Evolutionary conservation across 2,888 invertebrate species (phyloP).

Genomic region (Andrena marginata): DNA sequence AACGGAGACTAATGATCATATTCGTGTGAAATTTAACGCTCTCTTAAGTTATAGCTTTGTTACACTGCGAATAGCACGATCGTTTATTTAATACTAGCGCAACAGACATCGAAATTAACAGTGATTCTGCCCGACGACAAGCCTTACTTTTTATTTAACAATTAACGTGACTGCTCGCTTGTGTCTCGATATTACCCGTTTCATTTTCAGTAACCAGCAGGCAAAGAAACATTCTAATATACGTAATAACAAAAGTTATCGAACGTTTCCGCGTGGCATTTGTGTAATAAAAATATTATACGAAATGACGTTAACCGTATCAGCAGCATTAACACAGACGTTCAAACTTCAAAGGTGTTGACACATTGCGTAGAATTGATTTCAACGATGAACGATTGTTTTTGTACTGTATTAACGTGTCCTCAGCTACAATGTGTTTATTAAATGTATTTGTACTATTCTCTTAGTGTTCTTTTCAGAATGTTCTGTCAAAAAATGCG

Average conservation of each 20-base stretch:
- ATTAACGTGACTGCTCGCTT: conserved; percentile 33
- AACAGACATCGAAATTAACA: conserved; percentile 38
- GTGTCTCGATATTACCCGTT: conserved; percentile 17
- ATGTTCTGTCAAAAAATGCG: no score
- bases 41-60: conserved; percentile 8
- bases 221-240: neutral
- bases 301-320: conserved; percentile 16
- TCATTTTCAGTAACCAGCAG: conserved; percentile 20
- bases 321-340: conserved; percentile 13
- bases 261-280: neutral
- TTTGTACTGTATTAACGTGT: conserved; percentile 40
- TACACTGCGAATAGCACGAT: neutral
- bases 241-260: neutral
- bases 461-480: no score
- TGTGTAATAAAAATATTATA: conserved; percentile 29
- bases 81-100: conserved; percentile 26
- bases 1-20: conserved; percentile 10
- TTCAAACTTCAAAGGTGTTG: conserved; percentile 8
- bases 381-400: conserved; percentile 27
- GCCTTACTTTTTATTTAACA: neutral
- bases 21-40: conserved; percentile 21
- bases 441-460: conserved; percentile 54
- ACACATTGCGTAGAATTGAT: conserved; percentile 13
- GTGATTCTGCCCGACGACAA: neutral
- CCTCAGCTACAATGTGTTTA: neutral